Percentiles rank a stretch among this genome's conserved stretches.
Conservation (phyloP, 2,113 vertebrate genomes). For the Spilogale gracilis region DNA sequence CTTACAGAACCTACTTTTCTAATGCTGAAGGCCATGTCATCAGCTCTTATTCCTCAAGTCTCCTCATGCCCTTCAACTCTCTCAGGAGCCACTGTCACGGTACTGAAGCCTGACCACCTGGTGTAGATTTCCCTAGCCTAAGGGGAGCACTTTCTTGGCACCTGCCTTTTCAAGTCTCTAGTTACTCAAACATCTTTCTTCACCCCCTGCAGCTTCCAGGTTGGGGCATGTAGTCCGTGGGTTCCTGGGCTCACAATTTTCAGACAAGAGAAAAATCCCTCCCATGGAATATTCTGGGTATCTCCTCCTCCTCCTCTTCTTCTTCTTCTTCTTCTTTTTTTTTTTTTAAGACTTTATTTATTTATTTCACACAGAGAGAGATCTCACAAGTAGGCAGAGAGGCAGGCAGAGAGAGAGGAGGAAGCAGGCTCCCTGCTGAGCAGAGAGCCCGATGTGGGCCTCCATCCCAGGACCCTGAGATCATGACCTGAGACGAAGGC, state of each 20-base stretch:
- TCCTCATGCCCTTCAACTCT: not conserved
- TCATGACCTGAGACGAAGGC: too few relatives aligned
- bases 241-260: not conserved
- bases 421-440: too few relatives aligned
- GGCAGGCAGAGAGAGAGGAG: too few relatives aligned
- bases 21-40: accelerated
- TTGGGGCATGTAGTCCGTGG: accelerated
- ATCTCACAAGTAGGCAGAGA: too few relatives aligned
- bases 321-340: not conserved
- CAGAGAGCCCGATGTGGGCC: too few relatives aligned
- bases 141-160: not conserved
- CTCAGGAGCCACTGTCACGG: not conserved
- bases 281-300: not conserved
- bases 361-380: too few relatives aligned
- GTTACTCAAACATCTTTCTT: not conserved
- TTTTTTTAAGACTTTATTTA: too few relatives aligned
- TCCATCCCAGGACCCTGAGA: too few relatives aligned
- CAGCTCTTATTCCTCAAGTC: not conserved
- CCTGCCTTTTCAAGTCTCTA: not conserved
- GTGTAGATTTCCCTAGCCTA: not conserved
- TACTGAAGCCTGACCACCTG: not conserved
- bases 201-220: not conserved
- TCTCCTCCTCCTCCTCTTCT: not conserved
- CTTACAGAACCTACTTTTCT: not conserved
- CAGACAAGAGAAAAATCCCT: not conserved